phyloP scores from a whole-genome alignment of 2,797 vertebrate species.

The Vultur gryphus region DNA sequence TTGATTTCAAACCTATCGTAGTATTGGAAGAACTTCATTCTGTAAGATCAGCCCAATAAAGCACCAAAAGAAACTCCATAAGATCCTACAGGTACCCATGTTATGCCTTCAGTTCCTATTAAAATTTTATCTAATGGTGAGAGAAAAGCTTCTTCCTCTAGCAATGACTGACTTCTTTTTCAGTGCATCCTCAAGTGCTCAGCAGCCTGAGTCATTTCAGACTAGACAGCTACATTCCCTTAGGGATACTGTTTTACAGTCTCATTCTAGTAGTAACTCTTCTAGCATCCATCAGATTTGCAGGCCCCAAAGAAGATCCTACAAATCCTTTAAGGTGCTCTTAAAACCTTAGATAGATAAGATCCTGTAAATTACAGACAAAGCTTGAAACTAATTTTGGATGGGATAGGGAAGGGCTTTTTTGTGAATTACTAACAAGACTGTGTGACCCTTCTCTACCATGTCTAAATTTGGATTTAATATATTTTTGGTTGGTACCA shows the following conservation, averaged over 20 bases:
- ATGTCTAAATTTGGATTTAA: not conserved
- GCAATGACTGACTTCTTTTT: not conserved
- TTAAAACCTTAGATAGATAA: not conserved
- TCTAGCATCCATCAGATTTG: slow-evolving; percentile 11
- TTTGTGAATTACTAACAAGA: not conserved
- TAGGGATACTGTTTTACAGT: slow-evolving; percentile 13
- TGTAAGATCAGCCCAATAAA: not conserved
- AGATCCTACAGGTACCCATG: not conserved
- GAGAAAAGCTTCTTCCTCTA: not conserved
- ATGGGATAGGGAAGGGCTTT: not conserved
- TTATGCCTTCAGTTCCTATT: not conserved
- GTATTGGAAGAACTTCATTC: not conserved
- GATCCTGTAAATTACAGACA: not conserved
- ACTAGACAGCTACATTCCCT: slow-evolving; percentile 31
- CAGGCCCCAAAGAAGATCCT: not conserved
- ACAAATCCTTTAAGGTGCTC: slow-evolving; percentile 8
- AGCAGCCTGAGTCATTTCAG: slow-evolving; percentile 39
- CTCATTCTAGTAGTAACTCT: slow-evolving; percentile 15
- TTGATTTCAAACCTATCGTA: rapidly evolving
- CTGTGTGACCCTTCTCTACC: not conserved
- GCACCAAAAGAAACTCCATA: not conserved
- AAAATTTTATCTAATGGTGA: slow-evolving; percentile 10
- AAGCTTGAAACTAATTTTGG: slow-evolving; percentile 5
- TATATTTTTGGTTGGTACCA: slow-evolving; percentile 12
- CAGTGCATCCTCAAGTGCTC: not conserved